These are phyloP conservation scores for Thereva nobilitata DNA, from an alignment of 2,888 invertebrate genomes.

Conservation along the genomic window DNA sequence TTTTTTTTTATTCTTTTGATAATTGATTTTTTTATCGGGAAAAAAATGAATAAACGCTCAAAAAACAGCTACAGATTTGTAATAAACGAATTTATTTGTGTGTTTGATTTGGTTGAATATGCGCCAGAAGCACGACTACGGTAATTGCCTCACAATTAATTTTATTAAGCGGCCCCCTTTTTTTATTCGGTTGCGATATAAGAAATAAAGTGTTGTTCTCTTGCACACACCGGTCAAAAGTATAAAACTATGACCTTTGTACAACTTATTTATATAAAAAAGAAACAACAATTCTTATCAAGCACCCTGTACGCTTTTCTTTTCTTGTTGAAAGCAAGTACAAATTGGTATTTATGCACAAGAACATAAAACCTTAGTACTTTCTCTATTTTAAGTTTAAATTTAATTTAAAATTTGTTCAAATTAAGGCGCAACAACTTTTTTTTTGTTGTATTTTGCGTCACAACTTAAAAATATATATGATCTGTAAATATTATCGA, in stretches of 20 bases:
- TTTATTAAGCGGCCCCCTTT: background rate
- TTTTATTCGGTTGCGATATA: background rate
- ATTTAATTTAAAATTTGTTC: no score
- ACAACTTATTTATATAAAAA: background rate
- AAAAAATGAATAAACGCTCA: no score
- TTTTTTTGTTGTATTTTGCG: no score
- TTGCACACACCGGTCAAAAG: conserved; percentile 3
- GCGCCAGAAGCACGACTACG: no score
- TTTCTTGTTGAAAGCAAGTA: conserved; percentile 7
- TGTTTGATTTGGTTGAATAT: no score
- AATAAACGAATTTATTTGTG: no score
- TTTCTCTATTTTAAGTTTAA: background rate
- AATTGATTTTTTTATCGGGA: background rate
- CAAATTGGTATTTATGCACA: conserved; percentile 22
- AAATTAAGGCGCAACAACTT: background rate
- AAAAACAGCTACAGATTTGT: no score
- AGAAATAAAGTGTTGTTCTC: background rate
- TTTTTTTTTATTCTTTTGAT: no score
- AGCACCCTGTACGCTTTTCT: conserved; percentile 8
- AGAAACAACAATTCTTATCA: no score
- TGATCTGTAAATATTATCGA: conserved; percentile 21
- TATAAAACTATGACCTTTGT: conserved; percentile 4
- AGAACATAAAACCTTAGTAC: conserved; percentile 13
- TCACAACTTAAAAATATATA: background rate
- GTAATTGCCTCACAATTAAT: background rate